These are phyloP conservation scores for Flexamia atlantica DNA, from an alignment of 2,888 invertebrate genomes.

Conservation along the genomic window DNA sequence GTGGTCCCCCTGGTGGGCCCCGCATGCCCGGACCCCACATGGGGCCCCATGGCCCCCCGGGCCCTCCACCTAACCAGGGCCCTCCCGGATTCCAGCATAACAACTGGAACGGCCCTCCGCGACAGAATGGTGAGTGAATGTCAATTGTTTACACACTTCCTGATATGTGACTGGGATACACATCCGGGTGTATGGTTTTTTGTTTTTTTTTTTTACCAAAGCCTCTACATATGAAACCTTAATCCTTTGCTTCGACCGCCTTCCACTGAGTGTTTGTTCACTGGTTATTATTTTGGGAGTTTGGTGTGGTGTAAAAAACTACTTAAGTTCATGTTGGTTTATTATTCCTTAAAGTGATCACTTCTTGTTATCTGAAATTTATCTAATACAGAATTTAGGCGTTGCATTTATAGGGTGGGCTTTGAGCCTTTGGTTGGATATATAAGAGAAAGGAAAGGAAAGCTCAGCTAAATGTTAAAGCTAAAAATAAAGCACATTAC, in stretches of 20 bases:
- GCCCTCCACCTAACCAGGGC: constrained; percentile 77
- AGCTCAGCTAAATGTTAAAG: too few species aligned
- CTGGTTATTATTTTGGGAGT: not conserved
- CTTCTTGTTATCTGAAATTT: too few species aligned
- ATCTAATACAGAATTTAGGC: too few species aligned
- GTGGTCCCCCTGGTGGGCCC: constrained; percentile 77
- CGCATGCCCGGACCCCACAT: constrained; percentile 74
- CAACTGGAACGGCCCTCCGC: constrained; percentile 77
- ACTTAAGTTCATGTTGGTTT: not conserved
- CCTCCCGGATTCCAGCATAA: constrained; percentile 75
- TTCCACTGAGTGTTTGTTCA: constrained; percentile 5
- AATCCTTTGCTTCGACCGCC: not conserved
- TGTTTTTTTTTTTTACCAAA: not conserved
- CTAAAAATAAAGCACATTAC: too few species aligned
- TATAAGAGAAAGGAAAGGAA: too few species aligned
- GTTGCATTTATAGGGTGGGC: too few species aligned
- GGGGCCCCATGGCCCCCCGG: constrained; percentile 71
- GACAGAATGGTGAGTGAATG: constrained; percentile 67
- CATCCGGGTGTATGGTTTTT: constrained; percentile 3
- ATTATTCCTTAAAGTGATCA: not conserved
- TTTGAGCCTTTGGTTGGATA: too few species aligned
- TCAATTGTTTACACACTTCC: constrained; percentile 62
- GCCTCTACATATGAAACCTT: not conserved
- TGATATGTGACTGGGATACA: constrained; percentile 72
- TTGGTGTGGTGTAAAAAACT: not conserved